Base-by-base conservation (phyloP, 2,888 invertebrate species). In the Ichneumoninae sp. region DNA sequence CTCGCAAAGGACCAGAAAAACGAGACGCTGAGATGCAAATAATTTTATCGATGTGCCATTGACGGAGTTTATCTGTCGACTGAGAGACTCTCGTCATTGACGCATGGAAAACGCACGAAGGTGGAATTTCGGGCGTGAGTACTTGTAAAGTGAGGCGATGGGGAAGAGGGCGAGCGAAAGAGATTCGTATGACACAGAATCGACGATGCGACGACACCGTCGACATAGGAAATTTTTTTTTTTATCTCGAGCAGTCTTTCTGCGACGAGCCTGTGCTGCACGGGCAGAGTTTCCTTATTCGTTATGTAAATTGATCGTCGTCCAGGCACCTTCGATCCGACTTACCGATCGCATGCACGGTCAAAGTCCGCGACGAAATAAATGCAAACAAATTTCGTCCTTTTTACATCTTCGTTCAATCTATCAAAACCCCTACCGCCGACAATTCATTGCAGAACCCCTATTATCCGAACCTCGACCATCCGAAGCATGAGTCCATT, bases 341-440 rank as follows among this genome's bases (percentile, higher is more conserved):
- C 19, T 57, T 26, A 13, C 10, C 57, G 57, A 57, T 57, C 13
- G 57, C 22, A 57, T 57, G 57, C 10, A 57, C 22, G 57, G 57
- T 44, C 44, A 30, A 36, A 54, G n/a, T 60, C 1, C 62, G 26
- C 69, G 69, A 69, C 26, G 36, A 70, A 69, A 66, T 36, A 75
- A 69, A 70, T 52, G 60, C 68, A 68, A 44, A 74, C 33, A 80
- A 54, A 50, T 44, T 69, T 69, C 22, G 13, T 68, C 44, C 22
- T 68, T 30, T 50, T 60, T 74, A 40, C n/a, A 60, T 33, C 50
- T 0, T 50, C 7, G 33, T 6, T 65, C 33, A 36, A 33, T 78
- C 47, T 70, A 47, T 19, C 40, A 7, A 54, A 50, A n/a, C 19
- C 57, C n/a, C 40, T 40, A 1, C 0, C 26, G 3, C 30, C 26